phyloP scores from a whole-genome alignment of 2,113 vertebrate genomes.

The Rana temporaria region DNA sequence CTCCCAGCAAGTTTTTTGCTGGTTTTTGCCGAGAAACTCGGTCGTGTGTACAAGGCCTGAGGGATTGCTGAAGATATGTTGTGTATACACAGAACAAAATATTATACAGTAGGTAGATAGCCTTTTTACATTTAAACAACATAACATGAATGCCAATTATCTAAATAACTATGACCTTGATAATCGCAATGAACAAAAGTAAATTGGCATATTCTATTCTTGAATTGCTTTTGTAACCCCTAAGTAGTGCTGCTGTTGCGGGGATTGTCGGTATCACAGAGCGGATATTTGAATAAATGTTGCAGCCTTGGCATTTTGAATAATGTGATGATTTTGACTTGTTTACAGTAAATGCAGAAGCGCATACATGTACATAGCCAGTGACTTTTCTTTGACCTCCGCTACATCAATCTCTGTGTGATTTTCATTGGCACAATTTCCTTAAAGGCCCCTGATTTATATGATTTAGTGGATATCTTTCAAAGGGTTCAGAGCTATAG shows the following conservation, averaged over 20 bases:
- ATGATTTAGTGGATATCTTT: constrained; percentile 36
- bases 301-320: background rate
- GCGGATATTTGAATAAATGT: background rate
- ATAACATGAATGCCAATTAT: background rate
- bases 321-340: background rate
- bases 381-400: constrained; percentile 31
- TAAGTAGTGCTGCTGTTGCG: background rate
- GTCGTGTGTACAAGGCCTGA: too few relatives aligned
- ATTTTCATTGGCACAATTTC: constrained; percentile 21
- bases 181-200: constrained; percentile 1
- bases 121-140: constrained; percentile 1
- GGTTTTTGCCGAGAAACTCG: too few relatives aligned
- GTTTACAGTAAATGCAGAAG: background rate
- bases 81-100: too few relatives aligned
- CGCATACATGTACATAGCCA: constrained; percentile 10
- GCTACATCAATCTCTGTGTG: background rate
- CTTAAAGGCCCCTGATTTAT: constrained; percentile 35
- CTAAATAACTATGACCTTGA: background rate
- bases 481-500: constrained; percentile 20
- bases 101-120: background rate
- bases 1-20: too few relatives aligned
- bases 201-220: constrained; percentile 4
- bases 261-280: background rate
- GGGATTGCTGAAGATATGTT: too few relatives aligned
- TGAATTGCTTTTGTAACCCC: constrained; percentile 29